Evolutionary conservation across 2,888 invertebrate genomes (phyloP).

Genomic region (Myathropa florea): DNA sequence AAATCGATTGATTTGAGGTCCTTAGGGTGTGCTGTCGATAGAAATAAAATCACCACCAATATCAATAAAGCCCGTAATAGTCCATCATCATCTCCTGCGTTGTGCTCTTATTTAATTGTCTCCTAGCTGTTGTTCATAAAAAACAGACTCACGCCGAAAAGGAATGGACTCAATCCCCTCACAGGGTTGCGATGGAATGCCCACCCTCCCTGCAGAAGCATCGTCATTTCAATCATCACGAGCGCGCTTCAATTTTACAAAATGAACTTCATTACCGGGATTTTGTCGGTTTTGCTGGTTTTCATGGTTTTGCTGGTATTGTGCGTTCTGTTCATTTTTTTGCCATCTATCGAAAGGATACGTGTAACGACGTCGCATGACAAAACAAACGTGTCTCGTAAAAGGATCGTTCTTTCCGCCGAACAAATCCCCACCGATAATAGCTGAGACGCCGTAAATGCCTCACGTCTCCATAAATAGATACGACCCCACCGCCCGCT

Average conservation of each 20-base stretch:
- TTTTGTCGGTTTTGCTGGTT: too few relatives aligned
- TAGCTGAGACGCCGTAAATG: constrained; percentile 40
- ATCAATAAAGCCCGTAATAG: background rate
- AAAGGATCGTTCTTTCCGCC: constrained; percentile 13
- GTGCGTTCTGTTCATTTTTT: background rate
- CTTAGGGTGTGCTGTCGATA: background rate
- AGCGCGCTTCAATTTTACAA: background rate
- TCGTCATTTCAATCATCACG: background rate
- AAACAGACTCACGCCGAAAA: background rate
- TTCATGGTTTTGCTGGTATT: background rate
- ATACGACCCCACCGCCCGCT: background rate
- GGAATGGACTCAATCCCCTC: background rate
- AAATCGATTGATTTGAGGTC: background rate
- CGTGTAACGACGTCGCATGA: background rate
- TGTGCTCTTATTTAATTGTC: constrained; percentile 19
- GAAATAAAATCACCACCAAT: background rate
- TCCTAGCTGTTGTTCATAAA: background rate
- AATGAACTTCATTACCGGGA: background rate
- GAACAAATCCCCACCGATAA: constrained; percentile 34
- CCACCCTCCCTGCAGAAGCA: background rate
- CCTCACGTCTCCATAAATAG: constrained; percentile 5
- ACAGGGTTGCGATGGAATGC: too few relatives aligned
- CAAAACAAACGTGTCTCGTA: background rate
- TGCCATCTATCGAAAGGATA: background rate
- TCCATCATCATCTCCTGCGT: background rate